Percentiles rank a stretch among this genome's conserved stretches.
These are phyloP conservation scores for Napeogenes sylphis DNA, from an alignment of 2,888 invertebrate species.

Conservation along the genomic window DNA sequence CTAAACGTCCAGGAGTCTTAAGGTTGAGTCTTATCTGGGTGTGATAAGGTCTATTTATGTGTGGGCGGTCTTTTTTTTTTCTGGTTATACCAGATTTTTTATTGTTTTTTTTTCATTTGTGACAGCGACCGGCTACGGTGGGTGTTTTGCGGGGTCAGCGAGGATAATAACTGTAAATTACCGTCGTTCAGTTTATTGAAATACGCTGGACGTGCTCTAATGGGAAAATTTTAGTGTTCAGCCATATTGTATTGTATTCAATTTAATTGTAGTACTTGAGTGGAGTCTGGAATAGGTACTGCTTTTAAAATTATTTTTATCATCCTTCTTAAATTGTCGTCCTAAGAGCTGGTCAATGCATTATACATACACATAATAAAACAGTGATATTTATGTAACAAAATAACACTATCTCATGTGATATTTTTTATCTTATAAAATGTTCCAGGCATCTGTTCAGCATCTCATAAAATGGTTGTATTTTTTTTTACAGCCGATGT, in stretches of 20 bases:
- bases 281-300: too few relatives aligned
- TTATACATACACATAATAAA: too few relatives aligned
- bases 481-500: too few relatives aligned
- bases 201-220: constrained; percentile 65
- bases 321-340: too few relatives aligned
- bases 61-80: constrained; percentile 47
- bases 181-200: constrained; percentile 73
- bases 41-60: constrained; percentile 44
- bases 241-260: constrained; percentile 2
- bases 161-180: constrained; percentile 77
- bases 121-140: constrained; percentile 66
- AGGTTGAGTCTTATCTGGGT: constrained; percentile 40
- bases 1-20: constrained; percentile 25
- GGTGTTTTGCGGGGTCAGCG: constrained; percentile 76
- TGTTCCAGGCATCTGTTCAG: too few relatives aligned
- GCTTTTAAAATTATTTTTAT: too few relatives aligned
- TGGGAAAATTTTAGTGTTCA: constrained; percentile 52
- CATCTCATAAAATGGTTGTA: too few relatives aligned
- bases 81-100: constrained; percentile 71
- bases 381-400: too few relatives aligned
- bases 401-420: too few relatives aligned
- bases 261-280: background rate
- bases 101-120: constrained; percentile 67
- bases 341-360: too few relatives aligned
- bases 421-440: too few relatives aligned